Evolutionary conservation across 2,797 vertebrate genomes (phyloP).

Genomic region (Eleutherodactylus coqui): DNA sequence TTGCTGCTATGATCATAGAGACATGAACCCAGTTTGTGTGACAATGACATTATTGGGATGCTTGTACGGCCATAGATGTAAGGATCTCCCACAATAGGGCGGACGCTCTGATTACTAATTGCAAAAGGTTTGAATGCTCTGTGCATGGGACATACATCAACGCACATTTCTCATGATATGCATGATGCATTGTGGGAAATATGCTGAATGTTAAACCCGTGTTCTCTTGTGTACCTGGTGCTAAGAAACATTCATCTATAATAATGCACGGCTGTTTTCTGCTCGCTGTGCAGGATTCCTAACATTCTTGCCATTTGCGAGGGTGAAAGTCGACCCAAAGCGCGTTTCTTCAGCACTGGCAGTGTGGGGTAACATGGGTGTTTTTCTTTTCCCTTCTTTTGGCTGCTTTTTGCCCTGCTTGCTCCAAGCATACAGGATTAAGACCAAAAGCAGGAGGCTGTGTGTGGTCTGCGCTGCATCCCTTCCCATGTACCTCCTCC

Average conservation of each 20-base stretch:
- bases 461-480: conserved; percentile 74
- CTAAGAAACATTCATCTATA: conserved; percentile 25
- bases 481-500: conserved; percentile 66
- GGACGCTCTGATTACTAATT: no score
- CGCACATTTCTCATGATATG: not conserved
- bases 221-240: conserved; percentile 23
- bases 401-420: conserved; percentile 58
- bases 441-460: conserved; percentile 43
- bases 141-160: no score
- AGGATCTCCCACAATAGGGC: no score
- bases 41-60: no score
- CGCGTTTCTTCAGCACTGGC: conserved; percentile 47
- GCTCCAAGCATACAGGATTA: conserved; percentile 55
- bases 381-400: conserved; percentile 43
- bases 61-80: no score
- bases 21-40: no score
- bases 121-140: no score
- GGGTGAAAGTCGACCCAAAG: conserved; percentile 35
- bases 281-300: conserved; percentile 45
- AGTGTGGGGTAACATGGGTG: conserved; percentile 55
- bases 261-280: conserved; percentile 35
- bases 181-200: not conserved
- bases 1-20: no score
- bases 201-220: not conserved
- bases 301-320: conserved; percentile 40